These are phyloP conservation scores for Teleiodes luculella DNA, from an alignment of 2,888 invertebrate species.

Conservation along the genomic window DNA sequence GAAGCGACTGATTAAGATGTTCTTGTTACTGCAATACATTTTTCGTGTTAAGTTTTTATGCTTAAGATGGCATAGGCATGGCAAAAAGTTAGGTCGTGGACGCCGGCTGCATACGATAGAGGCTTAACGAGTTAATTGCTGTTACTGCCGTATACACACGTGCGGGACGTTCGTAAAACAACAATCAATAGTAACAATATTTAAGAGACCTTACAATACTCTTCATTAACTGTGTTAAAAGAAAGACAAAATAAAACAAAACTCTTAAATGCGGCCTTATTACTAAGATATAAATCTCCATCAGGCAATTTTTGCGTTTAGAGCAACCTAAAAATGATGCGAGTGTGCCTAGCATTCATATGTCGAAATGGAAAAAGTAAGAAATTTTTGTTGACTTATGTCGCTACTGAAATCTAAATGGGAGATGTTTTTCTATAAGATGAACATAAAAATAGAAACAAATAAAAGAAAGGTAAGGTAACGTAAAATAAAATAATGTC, in stretches of 20 bases:
- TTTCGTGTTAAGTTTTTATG: neutral
- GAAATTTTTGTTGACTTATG: no score
- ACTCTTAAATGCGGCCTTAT: no score
- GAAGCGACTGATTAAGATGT: neutral
- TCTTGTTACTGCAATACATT: neutral
- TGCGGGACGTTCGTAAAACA: neutral
- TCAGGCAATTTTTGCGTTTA: no score
- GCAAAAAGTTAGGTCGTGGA: slow-evolving; percentile 5
- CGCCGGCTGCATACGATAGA: slow-evolving; percentile 32
- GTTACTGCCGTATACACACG: slow-evolving; percentile 19
- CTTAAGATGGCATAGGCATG: neutral
- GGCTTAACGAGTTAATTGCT: slow-evolving; percentile 41
- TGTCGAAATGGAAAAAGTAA: no score
- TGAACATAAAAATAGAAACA: no score
- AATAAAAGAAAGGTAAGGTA: no score
- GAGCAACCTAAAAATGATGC: no score
- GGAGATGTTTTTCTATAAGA: no score
- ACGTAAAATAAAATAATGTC: no score
- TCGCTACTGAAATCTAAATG: no score
- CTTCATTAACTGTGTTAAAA: neutral
- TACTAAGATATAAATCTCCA: no score
- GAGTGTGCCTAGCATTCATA: no score
- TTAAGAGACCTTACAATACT: neutral
- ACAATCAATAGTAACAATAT: neutral
- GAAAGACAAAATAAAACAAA: neutral